These are phyloP conservation scores for Bubo blakistoni DNA, from an alignment of 2,113 vertebrate genomes.

Conservation along the genomic window DNA sequence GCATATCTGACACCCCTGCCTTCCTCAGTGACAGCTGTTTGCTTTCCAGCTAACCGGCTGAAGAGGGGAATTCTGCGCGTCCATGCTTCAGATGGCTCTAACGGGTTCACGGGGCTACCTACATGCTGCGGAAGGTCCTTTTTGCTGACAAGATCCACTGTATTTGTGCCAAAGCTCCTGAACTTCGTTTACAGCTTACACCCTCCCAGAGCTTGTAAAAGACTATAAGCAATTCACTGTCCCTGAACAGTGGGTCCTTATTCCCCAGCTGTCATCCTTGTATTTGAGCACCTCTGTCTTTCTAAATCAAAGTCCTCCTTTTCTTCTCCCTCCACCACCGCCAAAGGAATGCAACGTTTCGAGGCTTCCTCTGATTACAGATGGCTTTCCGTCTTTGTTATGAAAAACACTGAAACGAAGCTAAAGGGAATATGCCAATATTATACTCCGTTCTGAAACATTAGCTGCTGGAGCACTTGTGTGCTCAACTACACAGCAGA, in stretches of 20 bases:
- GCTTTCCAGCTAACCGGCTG: not conserved
- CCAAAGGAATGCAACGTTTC: not conserved
- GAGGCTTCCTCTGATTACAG: not conserved
- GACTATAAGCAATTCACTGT: slow-evolving; percentile 24
- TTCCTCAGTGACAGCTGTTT: slow-evolving; percentile 25
- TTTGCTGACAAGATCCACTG: slow-evolving; percentile 9
- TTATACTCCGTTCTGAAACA: not conserved
- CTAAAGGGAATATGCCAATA: not conserved
- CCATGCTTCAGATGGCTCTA: not conserved
- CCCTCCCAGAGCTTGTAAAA: slow-evolving; percentile 18
- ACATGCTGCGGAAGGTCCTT: not conserved
- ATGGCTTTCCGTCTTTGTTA: not conserved
- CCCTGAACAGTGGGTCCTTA: slow-evolving; percentile 26
- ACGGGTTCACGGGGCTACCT: not conserved
- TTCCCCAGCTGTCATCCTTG: not conserved
- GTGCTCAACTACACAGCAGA: not conserved
- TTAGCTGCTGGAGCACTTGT: not conserved
- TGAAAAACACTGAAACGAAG: not conserved
- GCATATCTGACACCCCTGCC: slow-evolving; percentile 18
- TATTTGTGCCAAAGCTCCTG: slow-evolving; percentile 2
- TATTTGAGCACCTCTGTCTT: slow-evolving; percentile 2
- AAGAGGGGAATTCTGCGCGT: not conserved
- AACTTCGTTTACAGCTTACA: not conserved
- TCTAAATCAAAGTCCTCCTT: not conserved
- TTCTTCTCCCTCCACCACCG: not conserved